phyloP scores from a whole-genome alignment of 2,797 vertebrate genomes.

The Phrynocephalus vlangalii region DNA sequence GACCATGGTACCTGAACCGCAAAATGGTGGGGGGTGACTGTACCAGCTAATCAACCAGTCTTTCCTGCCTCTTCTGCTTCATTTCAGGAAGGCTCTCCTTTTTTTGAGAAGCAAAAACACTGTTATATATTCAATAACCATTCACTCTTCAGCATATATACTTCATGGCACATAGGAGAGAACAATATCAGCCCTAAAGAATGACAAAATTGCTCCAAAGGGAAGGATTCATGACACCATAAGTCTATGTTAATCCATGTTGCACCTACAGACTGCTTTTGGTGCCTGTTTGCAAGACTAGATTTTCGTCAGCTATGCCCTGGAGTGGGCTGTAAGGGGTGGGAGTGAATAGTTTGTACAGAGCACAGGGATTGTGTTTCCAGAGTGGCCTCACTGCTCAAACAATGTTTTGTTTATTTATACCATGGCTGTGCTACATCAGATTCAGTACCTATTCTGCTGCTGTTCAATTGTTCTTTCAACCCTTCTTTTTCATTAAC shows the following conservation, averaged over 20 bases:
- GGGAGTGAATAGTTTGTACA: background rate
- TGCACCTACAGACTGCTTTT: background rate
- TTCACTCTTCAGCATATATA: background rate
- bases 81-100: background rate
- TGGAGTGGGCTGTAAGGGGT: background rate
- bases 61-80: no score
- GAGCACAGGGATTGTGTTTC: background rate
- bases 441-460: conserved; percentile 9
- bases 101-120: background rate
- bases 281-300: background rate
- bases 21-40: no score
- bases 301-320: background rate
- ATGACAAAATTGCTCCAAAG: background rate
- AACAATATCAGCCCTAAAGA: no score
- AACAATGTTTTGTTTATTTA: background rate
- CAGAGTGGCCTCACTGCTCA: conserved; percentile 5
- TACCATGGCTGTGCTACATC: background rate
- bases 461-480: background rate
- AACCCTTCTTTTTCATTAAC: background rate
- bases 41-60: background rate
- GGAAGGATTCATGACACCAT: background rate
- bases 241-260: background rate
- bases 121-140: background rate
- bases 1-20: no score
- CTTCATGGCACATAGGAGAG: background rate